These are phyloP conservation scores for Babyrousa celebensis DNA, from an alignment of 2,797 vertebrate species.

Conservation along the genomic window DNA sequence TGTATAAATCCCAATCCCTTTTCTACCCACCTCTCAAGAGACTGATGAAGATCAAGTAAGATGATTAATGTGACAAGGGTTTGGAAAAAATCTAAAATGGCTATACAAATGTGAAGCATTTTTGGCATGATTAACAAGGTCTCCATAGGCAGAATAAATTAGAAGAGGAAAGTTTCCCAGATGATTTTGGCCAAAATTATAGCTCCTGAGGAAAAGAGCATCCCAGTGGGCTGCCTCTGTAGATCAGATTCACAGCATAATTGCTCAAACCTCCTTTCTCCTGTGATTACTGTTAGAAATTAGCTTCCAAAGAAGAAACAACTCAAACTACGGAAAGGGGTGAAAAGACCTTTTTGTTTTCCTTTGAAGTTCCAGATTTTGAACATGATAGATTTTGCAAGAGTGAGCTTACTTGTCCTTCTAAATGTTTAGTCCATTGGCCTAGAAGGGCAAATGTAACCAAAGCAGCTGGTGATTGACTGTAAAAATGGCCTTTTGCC, in stretches of 20 bases:
- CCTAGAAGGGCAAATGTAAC: constrained; percentile 7
- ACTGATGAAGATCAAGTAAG: constrained; percentile 61
- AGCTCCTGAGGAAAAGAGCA: constrained; percentile 67
- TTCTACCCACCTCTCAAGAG: constrained; percentile 57
- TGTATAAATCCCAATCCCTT: not conserved
- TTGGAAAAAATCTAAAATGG: constrained; percentile 71
- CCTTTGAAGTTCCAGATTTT: constrained; percentile 46
- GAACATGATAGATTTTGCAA: not conserved
- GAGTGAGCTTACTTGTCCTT: not conserved
- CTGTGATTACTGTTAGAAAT: constrained; percentile 63
- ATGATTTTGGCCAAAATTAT: constrained; percentile 73
- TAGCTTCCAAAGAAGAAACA: constrained; percentile 60
- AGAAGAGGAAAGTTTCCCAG: constrained; percentile 76
- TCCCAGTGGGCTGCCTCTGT: constrained; percentile 39
- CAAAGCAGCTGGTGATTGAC: not conserved
- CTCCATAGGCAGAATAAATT: constrained; percentile 69
- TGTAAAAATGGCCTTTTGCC: not conserved
- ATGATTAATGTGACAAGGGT: constrained; percentile 68
- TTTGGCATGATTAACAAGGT: constrained; percentile 69
- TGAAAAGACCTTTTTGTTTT: constrained; percentile 46
- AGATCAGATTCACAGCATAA: constrained; percentile 29
- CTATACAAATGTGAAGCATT: constrained; percentile 66
- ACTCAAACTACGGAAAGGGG: constrained; percentile 36
- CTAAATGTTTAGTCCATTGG: not conserved
- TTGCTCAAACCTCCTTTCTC: constrained; percentile 52